A percentile compares a stretch with the other conserved stretches of the same genome.
These are phyloP conservation scores for Nomada ferruginata DNA, from an alignment of 2,888 invertebrate genomes.

Conservation along the genomic window DNA sequence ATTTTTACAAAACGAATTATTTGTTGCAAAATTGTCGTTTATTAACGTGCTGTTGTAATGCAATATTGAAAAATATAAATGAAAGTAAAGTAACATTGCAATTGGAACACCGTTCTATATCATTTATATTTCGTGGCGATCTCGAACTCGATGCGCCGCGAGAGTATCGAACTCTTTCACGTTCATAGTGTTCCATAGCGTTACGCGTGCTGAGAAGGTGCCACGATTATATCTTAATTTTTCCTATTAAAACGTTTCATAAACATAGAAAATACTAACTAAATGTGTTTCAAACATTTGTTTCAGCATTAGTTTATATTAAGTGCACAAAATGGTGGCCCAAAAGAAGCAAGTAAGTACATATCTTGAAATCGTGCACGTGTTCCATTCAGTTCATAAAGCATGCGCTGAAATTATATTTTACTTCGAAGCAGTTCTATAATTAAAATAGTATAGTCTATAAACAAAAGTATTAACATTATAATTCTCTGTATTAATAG, in stretches of 20 bases:
- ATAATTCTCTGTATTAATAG: background rate
- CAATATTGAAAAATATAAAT: conserved; percentile 4
- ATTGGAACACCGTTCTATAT: conserved; percentile 7
- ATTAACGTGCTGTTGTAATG: no score
- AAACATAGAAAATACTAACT: background rate
- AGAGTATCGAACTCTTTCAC: conserved; percentile 34
- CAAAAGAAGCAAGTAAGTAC: conserved; percentile 92
- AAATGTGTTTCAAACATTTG: conserved; percentile 36
- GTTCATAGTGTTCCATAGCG: conserved; percentile 28
- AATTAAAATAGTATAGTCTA: background rate
- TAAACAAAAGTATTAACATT: background rate
- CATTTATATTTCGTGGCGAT: conserved; percentile 32
- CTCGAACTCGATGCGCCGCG: background rate
- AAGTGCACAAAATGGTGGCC: conserved; percentile 89
- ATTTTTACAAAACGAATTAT: background rate
- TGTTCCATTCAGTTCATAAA: conserved; percentile 18
- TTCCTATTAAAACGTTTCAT: background rate
- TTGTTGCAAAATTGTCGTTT: no score
- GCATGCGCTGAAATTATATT: conserved; percentile 15
- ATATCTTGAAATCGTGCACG: conserved; percentile 22
- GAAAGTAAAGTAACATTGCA: background rate
- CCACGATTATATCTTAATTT: conserved; percentile 6
- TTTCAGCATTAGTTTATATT: conserved; percentile 56
- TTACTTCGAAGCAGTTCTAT: background rate
- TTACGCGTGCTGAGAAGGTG: conserved; percentile 20